A percentile compares a stretch with the other conserved stretches of the same genome.
phyloP scores from a whole-genome alignment of 2,113 vertebrate genomes.

The Bubalus kerabau region DNA sequence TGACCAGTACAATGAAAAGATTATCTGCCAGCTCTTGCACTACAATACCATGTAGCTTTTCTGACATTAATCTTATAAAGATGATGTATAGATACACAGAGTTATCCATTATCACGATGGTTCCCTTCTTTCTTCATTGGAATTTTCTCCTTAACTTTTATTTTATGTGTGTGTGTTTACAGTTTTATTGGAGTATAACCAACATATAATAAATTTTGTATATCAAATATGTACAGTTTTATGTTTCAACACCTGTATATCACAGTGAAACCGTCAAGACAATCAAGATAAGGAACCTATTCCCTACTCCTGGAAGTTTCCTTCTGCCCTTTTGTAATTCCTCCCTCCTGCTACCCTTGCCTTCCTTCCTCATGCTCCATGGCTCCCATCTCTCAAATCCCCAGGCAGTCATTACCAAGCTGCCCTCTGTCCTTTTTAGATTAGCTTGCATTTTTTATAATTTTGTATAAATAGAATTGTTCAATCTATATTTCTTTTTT shows the following conservation, averaged over 20 bases:
- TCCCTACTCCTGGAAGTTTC: not conserved
- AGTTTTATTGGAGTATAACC: not conserved
- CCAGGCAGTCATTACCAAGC: not conserved
- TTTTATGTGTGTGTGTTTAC: not conserved
- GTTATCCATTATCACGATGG: not conserved
- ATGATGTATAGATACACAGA: not conserved
- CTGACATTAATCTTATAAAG: not conserved
- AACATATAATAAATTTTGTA: not conserved
- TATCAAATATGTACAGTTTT: not conserved
- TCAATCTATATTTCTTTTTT: not conserved
- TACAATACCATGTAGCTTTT: not conserved
- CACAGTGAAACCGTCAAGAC: not conserved
- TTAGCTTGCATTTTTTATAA: not conserved
- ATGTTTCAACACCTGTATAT: not conserved
- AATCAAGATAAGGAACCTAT: not conserved
- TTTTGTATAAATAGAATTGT: not conserved
- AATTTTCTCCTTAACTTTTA: not conserved
- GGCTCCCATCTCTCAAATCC: not conserved
- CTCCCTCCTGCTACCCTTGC: not conserved
- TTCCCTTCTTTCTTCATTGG: not conserved
- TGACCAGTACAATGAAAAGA: not conserved
- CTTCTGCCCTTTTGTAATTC: not conserved
- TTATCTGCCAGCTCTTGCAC: not conserved
- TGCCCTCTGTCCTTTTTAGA: not conserved
- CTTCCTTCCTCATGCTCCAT: not conserved